Evolutionary conservation across 2,797 vertebrate genomes (phyloP).

Genomic region (Cryptoblepharus egeriae): DNA sequence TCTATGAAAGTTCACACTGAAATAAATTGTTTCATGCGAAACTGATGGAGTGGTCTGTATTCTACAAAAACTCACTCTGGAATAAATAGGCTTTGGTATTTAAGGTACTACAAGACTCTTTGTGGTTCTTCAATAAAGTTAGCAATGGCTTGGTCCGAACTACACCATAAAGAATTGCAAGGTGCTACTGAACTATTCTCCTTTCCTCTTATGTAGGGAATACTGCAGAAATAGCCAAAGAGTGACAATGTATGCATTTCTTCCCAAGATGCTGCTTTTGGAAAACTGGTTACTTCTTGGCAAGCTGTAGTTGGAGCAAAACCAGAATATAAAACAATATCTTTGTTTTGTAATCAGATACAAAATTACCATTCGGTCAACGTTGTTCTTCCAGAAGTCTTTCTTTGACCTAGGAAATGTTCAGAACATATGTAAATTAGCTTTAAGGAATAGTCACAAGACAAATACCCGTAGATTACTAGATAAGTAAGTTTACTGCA

Average conservation of each 20-base stretch:
- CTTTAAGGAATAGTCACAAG: not conserved
- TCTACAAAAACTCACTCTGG: no score
- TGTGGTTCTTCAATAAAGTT: no score
- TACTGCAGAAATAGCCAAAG: not conserved
- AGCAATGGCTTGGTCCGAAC: no score
- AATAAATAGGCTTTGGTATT: no score
- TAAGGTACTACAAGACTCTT: no score
- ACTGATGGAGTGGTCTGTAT: no score
- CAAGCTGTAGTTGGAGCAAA: not conserved
- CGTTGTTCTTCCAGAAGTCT: conserved; percentile 61
- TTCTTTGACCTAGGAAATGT: conserved; percentile 58
- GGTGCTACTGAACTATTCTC: not conserved
- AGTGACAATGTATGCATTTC: not conserved
- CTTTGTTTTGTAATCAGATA: not conserved
- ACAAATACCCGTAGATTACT: not conserved
- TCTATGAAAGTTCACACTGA: no score
- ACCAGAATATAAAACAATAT: not conserved
- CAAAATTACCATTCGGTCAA: conserved; percentile 39
- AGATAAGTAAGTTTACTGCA: no score
- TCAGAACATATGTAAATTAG: conserved; percentile 21
- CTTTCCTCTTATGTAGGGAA: not conserved
- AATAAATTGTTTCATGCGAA: no score
- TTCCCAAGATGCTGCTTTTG: not conserved
- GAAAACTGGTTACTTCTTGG: not conserved
- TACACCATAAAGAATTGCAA: no score